A percentile compares a stretch with the other conserved stretches of the same genome.
These are phyloP conservation scores for Moxostoma hubbsi DNA, from an alignment of 2,797 vertebrate genomes.

Conservation along the genomic window DNA sequence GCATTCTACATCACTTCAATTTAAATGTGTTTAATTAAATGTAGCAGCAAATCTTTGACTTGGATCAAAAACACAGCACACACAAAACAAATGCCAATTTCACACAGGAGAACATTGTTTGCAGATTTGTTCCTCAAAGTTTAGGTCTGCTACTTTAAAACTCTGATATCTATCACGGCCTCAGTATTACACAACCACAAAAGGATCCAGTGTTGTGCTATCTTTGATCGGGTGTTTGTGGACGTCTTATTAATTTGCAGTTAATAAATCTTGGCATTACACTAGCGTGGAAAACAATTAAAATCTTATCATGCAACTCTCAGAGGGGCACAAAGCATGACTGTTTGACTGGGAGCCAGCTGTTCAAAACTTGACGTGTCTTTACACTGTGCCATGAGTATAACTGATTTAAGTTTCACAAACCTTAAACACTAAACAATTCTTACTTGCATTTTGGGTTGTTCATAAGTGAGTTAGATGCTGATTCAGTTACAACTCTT, in stretches of 20 bases:
- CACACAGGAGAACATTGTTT: not conserved
- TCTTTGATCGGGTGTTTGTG: constrained; percentile 49
- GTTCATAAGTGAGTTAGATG: no score
- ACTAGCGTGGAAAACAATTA: constrained; percentile 45
- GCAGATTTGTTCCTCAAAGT: not conserved
- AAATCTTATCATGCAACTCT: constrained; percentile 43
- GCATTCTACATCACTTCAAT: constrained; percentile 30
- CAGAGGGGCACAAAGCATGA: constrained; percentile 38
- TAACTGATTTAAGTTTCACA: not conserved
- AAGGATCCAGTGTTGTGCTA: constrained; percentile 6
- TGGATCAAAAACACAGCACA: not conserved
- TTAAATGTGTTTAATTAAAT: constrained; percentile 29
- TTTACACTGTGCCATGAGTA: no score
- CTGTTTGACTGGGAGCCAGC: constrained; percentile 38
- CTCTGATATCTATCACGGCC: not conserved
- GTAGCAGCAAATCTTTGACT: constrained; percentile 15
- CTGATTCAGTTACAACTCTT: no score
- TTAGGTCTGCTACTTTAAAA: not conserved
- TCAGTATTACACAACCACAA: constrained; percentile 9
- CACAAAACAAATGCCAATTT: constrained; percentile 9
- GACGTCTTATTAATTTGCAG: constrained; percentile 52
- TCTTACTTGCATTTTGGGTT: no score
- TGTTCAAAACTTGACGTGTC: constrained; percentile 42
- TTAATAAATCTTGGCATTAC: constrained; percentile 53
- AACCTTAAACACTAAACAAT: not conserved